A percentile compares a stretch with the other conserved stretches of the same genome.
Evolutionary conservation across 2,888 invertebrate genomes (phyloP).

Genomic region (Chydorus sphaericus): DNA sequence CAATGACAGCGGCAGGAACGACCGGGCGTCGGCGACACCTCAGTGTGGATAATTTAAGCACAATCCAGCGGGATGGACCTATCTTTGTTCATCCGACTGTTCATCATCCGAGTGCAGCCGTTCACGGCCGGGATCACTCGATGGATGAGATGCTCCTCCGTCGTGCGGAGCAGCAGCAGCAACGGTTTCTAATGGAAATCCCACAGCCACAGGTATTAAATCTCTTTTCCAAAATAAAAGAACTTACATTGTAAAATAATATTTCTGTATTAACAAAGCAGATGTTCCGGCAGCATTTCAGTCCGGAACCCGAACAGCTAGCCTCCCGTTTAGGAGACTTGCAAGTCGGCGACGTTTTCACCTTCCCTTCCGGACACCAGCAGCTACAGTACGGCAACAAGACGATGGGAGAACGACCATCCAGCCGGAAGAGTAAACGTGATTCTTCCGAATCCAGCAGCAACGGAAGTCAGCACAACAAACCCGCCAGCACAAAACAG

Average conservation of each 20-base stretch:
- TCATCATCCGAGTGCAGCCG: neutral
- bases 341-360: slow-evolving; percentile 11
- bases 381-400: neutral
- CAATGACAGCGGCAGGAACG: too few relatives aligned
- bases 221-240: too few relatives aligned
- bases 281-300: too few relatives aligned
- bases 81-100: neutral
- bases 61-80: neutral
- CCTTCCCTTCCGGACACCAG: neutral
- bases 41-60: neutral
- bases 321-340: neutral
- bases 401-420: neutral
- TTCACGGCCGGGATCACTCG: neutral
- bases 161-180: neutral
- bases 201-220: too few relatives aligned
- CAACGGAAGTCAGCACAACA: too few relatives aligned
- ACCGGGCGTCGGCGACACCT: neutral
- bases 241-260: too few relatives aligned
- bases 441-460: neutral
- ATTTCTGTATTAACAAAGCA: too few relatives aligned
- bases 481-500: neutral
- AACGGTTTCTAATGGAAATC: neutral
- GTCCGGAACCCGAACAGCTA: neutral
- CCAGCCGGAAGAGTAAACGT: slow-evolving; percentile 2
- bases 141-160: neutral